Evolutionary conservation across 2,888 invertebrate species (phyloP), one percentile per base, ranked within the genome.

Genomic region (Sthenelais limicola): DNA sequence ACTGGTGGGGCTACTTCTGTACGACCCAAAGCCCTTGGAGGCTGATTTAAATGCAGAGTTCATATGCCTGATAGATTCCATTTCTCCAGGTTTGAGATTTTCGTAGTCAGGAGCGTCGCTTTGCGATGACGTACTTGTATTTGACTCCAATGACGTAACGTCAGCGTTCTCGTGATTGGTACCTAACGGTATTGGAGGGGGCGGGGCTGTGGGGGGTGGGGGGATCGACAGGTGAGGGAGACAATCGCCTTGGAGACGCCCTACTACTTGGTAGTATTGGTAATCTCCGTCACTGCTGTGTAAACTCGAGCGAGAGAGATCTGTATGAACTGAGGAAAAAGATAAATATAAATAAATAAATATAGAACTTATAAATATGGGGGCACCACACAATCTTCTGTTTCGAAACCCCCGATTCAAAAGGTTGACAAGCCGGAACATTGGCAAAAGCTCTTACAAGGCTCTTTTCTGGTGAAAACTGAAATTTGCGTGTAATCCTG

Each of bases 161-260:
- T 70, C 70, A 47, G 35, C 38, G 56, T 70, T 38, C 21, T 62
- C 62, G 9, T 4, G 24, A 5, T 62, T 35, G 28, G 30, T 33
- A 30, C 32, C 30, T 4, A 18, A 4, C 1, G 70, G 70, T 1
- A 56, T 47, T 0, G 70, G 70, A 9, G 70, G 70, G 12, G 70
- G 70, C 12, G 70, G 70, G 12, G 47, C 52, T 15, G 49, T 52
- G 7, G 70, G 70, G 2, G 70, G 70, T 3, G 70, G 70, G 18
- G 70, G 70, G n/a, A 70, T 70, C 43, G 54, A 24, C 35, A 54
- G 28, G 38, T 28, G 51, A 15, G 52, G 54, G 38, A 62, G 43
- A 7, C 5, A 5, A 43, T 62, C 43, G 24, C 38, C 62, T 38
- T 62, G 35, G 62, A 38, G 26, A 62, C 62, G 62, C 4, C 26